Evolutionary conservation across 1,140 invertebrate species (phyloP).

Genomic region (Drosophila arizonae): DNA sequence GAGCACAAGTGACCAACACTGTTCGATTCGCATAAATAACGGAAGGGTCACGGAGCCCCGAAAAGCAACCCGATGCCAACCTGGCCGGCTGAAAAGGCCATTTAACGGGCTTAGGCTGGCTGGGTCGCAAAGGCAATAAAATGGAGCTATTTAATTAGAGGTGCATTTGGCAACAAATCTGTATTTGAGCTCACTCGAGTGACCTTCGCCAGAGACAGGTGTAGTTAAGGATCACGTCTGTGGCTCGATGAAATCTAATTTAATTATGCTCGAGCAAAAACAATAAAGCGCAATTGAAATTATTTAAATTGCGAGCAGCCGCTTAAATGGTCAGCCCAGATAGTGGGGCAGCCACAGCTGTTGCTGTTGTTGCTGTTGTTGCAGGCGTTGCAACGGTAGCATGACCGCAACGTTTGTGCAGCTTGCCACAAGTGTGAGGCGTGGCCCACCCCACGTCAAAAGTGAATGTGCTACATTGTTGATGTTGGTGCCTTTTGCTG

Average conservation of each 20-base stretch:
- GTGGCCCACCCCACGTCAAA: slow-evolving; percentile 60
- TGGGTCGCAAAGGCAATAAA: background rate
- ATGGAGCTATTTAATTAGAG: slow-evolving; percentile 51
- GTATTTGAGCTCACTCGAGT: slow-evolving; percentile 4
- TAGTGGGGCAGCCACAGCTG: slow-evolving; percentile 42
- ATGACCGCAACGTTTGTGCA: slow-evolving; percentile 27
- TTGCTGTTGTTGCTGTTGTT: slow-evolving; percentile 7
- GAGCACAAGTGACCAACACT: slow-evolving; percentile 18
- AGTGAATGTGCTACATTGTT: slow-evolving; percentile 68
- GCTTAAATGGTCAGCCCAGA: slow-evolving; percentile 37
- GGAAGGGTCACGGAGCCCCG: slow-evolving; percentile 8
- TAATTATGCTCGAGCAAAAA: slow-evolving; percentile 50
- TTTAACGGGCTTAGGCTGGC: background rate
- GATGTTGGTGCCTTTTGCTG: slow-evolving; percentile 14
- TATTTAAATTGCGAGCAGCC: slow-evolving; percentile 45
- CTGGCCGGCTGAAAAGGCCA: slow-evolving; percentile 1
- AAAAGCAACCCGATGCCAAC: background rate
- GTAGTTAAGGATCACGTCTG: slow-evolving; percentile 12
- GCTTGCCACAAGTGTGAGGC: slow-evolving; percentile 57
- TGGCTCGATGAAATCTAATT: slow-evolving; percentile 42
- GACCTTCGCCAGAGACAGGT: slow-evolving; percentile 49
- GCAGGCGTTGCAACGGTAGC: slow-evolving; percentile 44
- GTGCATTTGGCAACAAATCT: slow-evolving; percentile 51
- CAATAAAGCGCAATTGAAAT: slow-evolving; percentile 49
- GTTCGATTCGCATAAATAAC: slow-evolving; percentile 63